Base-by-base conservation (phyloP, 2,888 invertebrate genomes). In the Erannis defoliaria region DNA sequence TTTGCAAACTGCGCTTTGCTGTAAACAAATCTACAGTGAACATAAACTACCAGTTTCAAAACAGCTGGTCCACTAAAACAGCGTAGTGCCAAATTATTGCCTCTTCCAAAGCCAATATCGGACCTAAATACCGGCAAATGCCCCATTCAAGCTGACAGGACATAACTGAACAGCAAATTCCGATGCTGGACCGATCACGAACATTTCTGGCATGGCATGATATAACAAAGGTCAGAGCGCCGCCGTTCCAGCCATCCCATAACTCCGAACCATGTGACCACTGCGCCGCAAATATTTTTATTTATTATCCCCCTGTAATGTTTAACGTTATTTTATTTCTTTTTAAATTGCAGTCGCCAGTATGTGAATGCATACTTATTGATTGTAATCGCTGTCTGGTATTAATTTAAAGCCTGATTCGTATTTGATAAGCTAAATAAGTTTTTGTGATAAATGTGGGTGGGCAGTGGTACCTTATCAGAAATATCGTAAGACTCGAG, bases 201-300 rank as follows among this genome's bases (percentile, higher is more conserved):
- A 75, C 80, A 81, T 82, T 74, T 72, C 77, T 75, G 77, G 82
- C 80, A 88, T 49, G 49, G 35, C 48, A 21, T n/a, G n/a, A n/a
- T 16, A 42, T 89, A 81, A 75, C 84, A 78, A 78, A 84, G 87
- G 82, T 83, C 81, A 75, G 68, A 74, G 71, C 78, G 76, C 75
- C 76, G 66, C 75, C 70, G 68, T 18, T 35, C 35, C 33, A n/a
- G 66, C 70, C 60, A 62, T 63, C 65, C 71, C 73, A 74, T 80
- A 79, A 76, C 72, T 80, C 35, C 35, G 14, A 12, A n/a, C 45
- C 68, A 77, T n/a, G 69, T 71, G 72, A 74, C 73, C 77, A 73
- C 67, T 64, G 57, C 59, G 67, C 57, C 69, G 64, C 70, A 72
- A 68, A 73, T 72, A 73, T 74, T 58, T 46, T 67, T 53, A 59